Base-by-base conservation (phyloP, 2,113 vertebrate species). In the Siniperca knerii region DNA sequence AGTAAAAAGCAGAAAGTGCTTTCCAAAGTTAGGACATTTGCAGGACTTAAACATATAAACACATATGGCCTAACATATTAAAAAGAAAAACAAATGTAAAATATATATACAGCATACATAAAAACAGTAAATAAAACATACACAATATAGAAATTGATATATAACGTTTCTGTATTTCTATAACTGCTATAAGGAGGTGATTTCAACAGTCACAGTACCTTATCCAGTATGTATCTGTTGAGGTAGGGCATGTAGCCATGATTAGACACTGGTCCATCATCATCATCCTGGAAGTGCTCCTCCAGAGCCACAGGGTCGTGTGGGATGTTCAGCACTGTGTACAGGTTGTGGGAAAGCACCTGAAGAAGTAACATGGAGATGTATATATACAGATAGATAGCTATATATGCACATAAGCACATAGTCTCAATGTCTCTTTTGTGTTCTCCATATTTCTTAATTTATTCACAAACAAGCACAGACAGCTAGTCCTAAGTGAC, bases 211-310 rank as follows among this genome's bases (percentile, higher is more conserved):
- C 57, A 9, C 33, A 25, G 23, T 58, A 96, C 95, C 94, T 97
- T 97, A 61, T 94, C 96, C 79, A 97, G 90, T 61, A 97, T 97
- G 73, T 96, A 96, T 82, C 93, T 94, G 90, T 96, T 96, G 87
- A 97, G 95, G 91, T 97, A 97, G 62, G 96, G 96, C 96, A 97
- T 97, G 92, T 97, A 97, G 58, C 96, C 96, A 4, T 96, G 94
- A 77, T 93, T 95, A 48, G 96, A 97, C 79, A 97, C 96, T 0
- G 96, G 96, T 4, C 96, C 96, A n/a, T 95, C 92, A 4, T 96
- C 94, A 46, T 97, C 95, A 58, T 97, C 96, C 81, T 94, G 94
- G 83, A 97, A 97, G 87, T 97, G 96, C 57, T 96, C 92, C 87
- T 97, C 96, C 82, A 97, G 91, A 23, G 94, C 87, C 37, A 95